Evolutionary conservation across 2,888 invertebrate species (phyloP).

Genomic region (Trisateles emortualis): DNA sequence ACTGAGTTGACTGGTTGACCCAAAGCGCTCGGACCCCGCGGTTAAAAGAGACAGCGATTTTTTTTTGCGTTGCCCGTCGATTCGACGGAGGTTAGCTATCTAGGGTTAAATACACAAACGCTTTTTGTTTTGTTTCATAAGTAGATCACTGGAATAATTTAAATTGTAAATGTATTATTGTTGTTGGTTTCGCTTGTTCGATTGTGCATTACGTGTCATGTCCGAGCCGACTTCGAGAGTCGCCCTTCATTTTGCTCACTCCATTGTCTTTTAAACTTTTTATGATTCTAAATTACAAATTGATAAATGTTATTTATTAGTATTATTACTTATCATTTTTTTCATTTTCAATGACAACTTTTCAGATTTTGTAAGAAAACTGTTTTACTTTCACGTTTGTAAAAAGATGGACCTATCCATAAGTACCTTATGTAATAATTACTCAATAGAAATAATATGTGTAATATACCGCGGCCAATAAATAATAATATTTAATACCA

Average conservation of each 20-base stretch:
- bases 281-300: slow-evolving; percentile 51
- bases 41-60: no score
- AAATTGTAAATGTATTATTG: slow-evolving; percentile 65
- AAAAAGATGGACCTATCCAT: slow-evolving; percentile 63
- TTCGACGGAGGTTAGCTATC: no score
- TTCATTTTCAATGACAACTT: slow-evolving; percentile 48
- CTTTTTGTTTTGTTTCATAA: slow-evolving; percentile 68
- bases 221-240: slow-evolving; percentile 51
- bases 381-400: slow-evolving; percentile 53
- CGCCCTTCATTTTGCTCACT: slow-evolving; percentile 71
- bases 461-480: slow-evolving; percentile 84
- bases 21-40: no score
- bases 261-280: slow-evolving; percentile 49
- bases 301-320: slow-evolving; percentile 50
- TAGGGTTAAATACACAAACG: slow-evolving; percentile 66
- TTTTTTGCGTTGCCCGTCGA: no score
- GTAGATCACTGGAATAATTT: slow-evolving; percentile 68
- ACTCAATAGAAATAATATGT: slow-evolving; percentile 69
- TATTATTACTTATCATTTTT: slow-evolving; percentile 45
- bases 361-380: slow-evolving; percentile 33
- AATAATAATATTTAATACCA: slow-evolving; percentile 83
- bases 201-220: slow-evolving; percentile 62
- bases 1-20: no score
- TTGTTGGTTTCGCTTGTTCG: slow-evolving; percentile 69
- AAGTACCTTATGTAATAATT: slow-evolving; percentile 69